Evolutionary conservation across 2,888 invertebrate genomes (phyloP), one percentile per base, ranked within the genome.

Genomic region (Anthophora plumipes): DNA sequence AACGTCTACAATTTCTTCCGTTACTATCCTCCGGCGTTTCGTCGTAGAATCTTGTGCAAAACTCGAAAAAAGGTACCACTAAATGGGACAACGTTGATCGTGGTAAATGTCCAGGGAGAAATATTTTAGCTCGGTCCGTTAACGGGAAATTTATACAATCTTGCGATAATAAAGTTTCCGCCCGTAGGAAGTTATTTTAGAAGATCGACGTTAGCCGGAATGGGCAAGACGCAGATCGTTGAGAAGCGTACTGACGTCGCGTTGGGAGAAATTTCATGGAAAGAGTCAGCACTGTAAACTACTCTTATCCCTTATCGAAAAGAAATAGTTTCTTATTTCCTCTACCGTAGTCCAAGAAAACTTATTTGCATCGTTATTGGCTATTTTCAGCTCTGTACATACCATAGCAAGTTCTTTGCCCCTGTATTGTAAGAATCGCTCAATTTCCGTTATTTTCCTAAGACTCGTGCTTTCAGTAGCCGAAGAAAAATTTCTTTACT

Each of bases 331-430:
- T 67, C 63, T 64, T 69, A 57, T 70, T 76, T 61, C 25, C 48
- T 39, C n/a, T 41, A 25, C 46, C 48, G 60, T 54, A 39, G 70
- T 67, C 48, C 79, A 39, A 22, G 54, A 43, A 50, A 78, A 69
- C 75, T 83, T 81, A 80, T 82, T 85, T 83, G 85, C 82, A 85
- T 86, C 83, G 79, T 85, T 85, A 83, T 86, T 83, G 80, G 78
- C 77, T 80, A 76, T 76, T 85, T 85, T 67, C 80, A 68, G 78
- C 70, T 50, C 17, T 17, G 48, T 31, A 31, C 31, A 31, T 61
- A 25, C 39, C 54, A 50, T 20, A 20, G 50, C 39, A 17, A 57
- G 37, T 46, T 67, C 37, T 41, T 39, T 54, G n/a, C 59, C 39
- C 17, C 20, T 39, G 11, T 48, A 25, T 46, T 25, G 25, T 25